phyloP scores from a whole-genome alignment of 2,797 vertebrate species.

The Pantherophis vulpinus region DNA sequence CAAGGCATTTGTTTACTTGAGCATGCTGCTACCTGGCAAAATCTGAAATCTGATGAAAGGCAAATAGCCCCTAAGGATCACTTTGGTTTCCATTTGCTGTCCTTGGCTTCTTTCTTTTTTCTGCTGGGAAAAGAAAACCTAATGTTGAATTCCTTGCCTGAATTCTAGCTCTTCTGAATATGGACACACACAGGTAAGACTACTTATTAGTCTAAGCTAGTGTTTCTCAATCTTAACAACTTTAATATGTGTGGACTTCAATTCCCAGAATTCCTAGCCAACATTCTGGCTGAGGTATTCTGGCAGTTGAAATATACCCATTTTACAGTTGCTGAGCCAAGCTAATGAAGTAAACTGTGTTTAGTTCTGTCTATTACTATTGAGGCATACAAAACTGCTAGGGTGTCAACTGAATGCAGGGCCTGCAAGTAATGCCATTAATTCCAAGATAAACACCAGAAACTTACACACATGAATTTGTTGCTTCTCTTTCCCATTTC shows the following conservation, averaged over 20 bases:
- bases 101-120: slow-evolving; percentile 14
- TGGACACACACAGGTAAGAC: neutral
- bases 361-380: neutral
- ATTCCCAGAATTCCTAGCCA: neutral
- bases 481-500: neutral
- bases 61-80: slow-evolving; percentile 20
- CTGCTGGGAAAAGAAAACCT: neutral
- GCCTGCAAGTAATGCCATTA: neutral
- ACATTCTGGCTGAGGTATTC: neutral
- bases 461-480: neutral
- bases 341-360: neutral
- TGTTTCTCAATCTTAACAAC: neutral
- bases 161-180: neutral
- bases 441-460: neutral
- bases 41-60: slow-evolving; percentile 13
- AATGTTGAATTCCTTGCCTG: neutral
- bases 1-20: slow-evolving; percentile 15
- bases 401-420: neutral
- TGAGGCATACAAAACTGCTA: neutral
- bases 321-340: neutral
- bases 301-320: neutral
- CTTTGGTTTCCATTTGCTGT: slow-evolving; percentile 13
- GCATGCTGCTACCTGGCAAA: neutral
- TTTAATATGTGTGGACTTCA: neutral
- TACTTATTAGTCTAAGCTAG: neutral